phyloP scores from a whole-genome alignment of 2,113 vertebrate genomes.

The Pseudorhombus dupliciocellatus region DNA sequence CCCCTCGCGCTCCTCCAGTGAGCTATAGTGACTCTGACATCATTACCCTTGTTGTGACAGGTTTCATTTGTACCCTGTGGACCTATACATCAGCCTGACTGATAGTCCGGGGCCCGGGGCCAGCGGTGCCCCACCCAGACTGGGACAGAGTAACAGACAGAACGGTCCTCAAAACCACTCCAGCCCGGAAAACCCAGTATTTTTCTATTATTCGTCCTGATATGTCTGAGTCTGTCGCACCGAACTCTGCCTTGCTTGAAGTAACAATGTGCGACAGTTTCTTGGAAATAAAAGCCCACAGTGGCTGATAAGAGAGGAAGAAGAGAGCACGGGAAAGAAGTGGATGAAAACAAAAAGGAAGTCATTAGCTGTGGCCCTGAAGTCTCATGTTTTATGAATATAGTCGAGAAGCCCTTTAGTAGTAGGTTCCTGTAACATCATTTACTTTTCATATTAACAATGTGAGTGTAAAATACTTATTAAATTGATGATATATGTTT shows the following conservation, averaged over 20 bases:
- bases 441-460: constrained; percentile 4
- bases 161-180: constrained; percentile 61
- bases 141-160: constrained; percentile 65
- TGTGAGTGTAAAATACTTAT: neutral
- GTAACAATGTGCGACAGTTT: constrained; percentile 29
- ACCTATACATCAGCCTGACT: constrained; percentile 78
- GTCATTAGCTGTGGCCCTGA: constrained; percentile 48
- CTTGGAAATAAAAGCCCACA: constrained; percentile 23
- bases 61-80: constrained; percentile 78
- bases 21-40: constrained; percentile 81
- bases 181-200: constrained; percentile 47
- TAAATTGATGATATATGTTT: constrained; percentile 8
- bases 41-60: constrained; percentile 84
- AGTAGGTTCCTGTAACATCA: constrained; percentile 8
- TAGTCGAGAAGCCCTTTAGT: neutral
- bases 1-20: constrained; percentile 53
- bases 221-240: constrained; percentile 45
- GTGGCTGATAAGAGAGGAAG: constrained; percentile 5
- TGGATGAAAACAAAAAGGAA: constrained; percentile 19
- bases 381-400: constrained; percentile 1
- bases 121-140: constrained; percentile 60
- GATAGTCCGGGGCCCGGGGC: constrained; percentile 72
- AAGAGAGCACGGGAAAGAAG: neutral
- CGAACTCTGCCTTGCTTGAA: constrained; percentile 25
- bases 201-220: constrained; percentile 57